Percentiles rank a stretch among this genome's conserved stretches.
phyloP scores from a whole-genome alignment of 2,888 invertebrate genomes.

The Thera obeliscata region DNA sequence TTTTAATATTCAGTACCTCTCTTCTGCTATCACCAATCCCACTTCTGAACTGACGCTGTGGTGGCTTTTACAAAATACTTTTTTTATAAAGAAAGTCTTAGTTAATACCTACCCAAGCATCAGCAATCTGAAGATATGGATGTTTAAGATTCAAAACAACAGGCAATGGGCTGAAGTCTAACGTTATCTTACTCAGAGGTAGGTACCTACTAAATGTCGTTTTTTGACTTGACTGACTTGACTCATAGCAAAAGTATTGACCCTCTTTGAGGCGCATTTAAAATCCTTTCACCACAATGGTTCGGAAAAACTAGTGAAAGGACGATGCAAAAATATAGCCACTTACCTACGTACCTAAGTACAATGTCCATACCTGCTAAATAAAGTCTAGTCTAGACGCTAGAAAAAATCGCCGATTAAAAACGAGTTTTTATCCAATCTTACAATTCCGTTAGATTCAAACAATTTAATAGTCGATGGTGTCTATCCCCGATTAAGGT shows the following conservation, averaged over 20 bases:
- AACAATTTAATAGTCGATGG: constrained; percentile 31
- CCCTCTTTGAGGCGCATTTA: no score
- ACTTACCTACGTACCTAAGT: no score
- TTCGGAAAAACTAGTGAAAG: no score
- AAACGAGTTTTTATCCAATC: constrained; percentile 23
- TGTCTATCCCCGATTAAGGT: constrained; percentile 25
- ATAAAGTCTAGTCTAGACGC: constrained; percentile 17
- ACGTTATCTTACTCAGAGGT: background rate
- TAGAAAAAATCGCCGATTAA: background rate
- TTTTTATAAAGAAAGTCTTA: no score
- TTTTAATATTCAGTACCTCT: constrained; percentile 7
- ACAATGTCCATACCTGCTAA: background rate
- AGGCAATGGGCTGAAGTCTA: no score
- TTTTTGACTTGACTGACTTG: no score
- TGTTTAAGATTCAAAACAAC: no score
- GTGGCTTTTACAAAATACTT: background rate
- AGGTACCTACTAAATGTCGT: background rate
- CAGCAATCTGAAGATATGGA: no score
- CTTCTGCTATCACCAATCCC: background rate
- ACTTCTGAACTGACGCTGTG: background rate
- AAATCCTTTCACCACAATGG: no score
- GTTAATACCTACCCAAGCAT: no score
- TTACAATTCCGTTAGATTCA: constrained; percentile 32
- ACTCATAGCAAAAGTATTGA: no score
- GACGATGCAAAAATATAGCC: no score